phyloP scores from a whole-genome alignment of 1,140 invertebrate species.

The Euglossa dilemma region DNA sequence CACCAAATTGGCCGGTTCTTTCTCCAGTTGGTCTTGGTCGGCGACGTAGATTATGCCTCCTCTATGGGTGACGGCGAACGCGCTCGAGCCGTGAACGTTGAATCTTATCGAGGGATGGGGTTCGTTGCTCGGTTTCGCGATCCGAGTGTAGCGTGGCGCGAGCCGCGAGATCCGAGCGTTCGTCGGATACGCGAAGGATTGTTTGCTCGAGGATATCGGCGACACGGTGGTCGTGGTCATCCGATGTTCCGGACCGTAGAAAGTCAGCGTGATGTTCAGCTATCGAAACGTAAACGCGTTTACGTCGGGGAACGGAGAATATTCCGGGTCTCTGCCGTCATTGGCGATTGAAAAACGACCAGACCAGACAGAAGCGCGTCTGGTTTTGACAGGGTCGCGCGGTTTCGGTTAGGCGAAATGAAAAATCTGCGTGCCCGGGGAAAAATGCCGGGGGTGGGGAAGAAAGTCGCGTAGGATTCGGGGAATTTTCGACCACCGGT shows the following conservation, averaged over 20 bases:
- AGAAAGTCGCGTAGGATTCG: not conserved
- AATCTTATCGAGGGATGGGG: constrained; percentile 70
- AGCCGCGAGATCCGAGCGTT: constrained; percentile 63
- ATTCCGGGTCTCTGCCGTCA: too few relatives aligned
- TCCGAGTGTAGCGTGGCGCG: constrained; percentile 71
- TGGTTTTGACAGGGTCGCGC: not conserved
- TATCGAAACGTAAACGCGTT: constrained; percentile 31
- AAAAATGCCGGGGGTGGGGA: not conserved
- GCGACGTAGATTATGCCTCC: constrained; percentile 85
- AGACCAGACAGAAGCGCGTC: too few relatives aligned
- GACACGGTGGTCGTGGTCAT: constrained; percentile 69
- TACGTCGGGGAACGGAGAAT: not conserved
- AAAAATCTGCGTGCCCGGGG: not conserved
- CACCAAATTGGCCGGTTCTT: constrained; percentile 73
- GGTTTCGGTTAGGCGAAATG: too few relatives aligned
- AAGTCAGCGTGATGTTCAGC: constrained; percentile 76
- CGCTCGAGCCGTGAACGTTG: constrained; percentile 66
- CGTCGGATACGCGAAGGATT: constrained; percentile 63
- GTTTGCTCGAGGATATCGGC: constrained; percentile 57
- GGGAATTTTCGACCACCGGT: not conserved
- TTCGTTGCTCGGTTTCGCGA: constrained; percentile 73
- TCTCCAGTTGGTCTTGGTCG: constrained; percentile 76
- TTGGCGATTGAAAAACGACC: too few relatives aligned
- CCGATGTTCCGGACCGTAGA: constrained; percentile 76
- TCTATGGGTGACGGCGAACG: constrained; percentile 82